Conservation (phyloP, 2,797 vertebrate genomes). For the Enteromius paludinosus region DNA sequence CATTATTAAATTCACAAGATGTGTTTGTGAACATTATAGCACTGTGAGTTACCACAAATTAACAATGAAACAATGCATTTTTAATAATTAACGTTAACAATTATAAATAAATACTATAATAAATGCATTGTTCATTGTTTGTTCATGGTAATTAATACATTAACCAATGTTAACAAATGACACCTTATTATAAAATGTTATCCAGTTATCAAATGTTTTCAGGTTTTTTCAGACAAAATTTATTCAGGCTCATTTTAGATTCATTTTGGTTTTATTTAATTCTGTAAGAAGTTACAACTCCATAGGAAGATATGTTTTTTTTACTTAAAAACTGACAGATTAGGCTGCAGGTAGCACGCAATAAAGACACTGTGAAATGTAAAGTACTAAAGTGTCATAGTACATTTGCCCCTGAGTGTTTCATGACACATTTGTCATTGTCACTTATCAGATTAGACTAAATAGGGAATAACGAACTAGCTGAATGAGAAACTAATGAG, state of each 20-base stretch:
- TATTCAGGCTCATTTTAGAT: not conserved
- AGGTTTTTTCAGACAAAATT: not conserved
- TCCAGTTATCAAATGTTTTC: not conserved
- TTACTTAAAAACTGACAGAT: not conserved
- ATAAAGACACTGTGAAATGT: not conserved
- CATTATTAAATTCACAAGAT: too few species aligned
- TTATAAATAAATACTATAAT: too few species aligned
- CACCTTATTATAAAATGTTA: too few species aligned
- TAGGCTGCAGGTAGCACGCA: not conserved
- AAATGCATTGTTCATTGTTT: too few species aligned
- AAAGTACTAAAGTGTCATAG: not conserved
- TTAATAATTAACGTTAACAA: too few species aligned
- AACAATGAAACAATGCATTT: too few species aligned
- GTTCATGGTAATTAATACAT: too few species aligned
- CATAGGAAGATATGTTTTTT: not conserved
- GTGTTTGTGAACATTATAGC: too few species aligned
- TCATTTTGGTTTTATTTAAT: not conserved
- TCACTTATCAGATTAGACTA: conserved; percentile 22
- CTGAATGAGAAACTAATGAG: conserved; percentile 10
- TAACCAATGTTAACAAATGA: too few species aligned
- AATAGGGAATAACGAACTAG: conserved; percentile 24
- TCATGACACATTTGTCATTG: conserved; percentile 20
- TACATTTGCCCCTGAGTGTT: conserved; percentile 2
- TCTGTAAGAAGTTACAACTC: not conserved
- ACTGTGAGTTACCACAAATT: too few species aligned